phyloP scores from a whole-genome alignment of 2,888 invertebrate genomes.

The Ariolimax columbianus region DNA sequence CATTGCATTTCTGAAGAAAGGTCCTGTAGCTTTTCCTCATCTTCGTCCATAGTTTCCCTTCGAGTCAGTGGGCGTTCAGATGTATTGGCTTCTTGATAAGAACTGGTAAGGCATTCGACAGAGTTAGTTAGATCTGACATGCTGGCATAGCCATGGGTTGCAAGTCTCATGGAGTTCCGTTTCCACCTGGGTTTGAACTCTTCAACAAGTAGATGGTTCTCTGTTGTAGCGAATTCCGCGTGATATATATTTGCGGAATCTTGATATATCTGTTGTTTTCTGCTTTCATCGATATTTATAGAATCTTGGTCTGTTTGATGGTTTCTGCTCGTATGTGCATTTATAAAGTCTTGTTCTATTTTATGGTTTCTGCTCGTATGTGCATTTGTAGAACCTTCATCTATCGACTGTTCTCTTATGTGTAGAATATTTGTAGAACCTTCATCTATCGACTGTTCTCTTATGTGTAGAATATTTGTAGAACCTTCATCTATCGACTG shows the following conservation, averaged over 20 bases:
- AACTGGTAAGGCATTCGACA: constrained; percentile 17
- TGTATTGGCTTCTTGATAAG: not conserved
- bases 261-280: not conserved
- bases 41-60: too few relatives aligned
- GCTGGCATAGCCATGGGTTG: constrained; percentile 44
- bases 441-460: too few relatives aligned
- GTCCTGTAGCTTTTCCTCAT: not conserved
- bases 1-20: not conserved
- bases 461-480: too few relatives aligned
- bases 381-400: too few relatives aligned
- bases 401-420: too few relatives aligned
- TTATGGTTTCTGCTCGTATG: too few relatives aligned
- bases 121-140: constrained; percentile 45
- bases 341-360: too few relatives aligned
- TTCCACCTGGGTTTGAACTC: constrained; percentile 31
- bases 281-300: not conserved
- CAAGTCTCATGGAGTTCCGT: constrained; percentile 46
- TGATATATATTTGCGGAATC: not conserved
- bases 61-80: not conserved
- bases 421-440: too few relatives aligned
- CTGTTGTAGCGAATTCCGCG: not conserved
- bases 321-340: too few relatives aligned
- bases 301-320: too few relatives aligned
- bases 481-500: too few relatives aligned
- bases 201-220: not conserved